A percentile compares a stretch with the other conserved stretches of the same genome.
phyloP scores from a whole-genome alignment of 2,797 vertebrate species.

The Nasua narica region DNA sequence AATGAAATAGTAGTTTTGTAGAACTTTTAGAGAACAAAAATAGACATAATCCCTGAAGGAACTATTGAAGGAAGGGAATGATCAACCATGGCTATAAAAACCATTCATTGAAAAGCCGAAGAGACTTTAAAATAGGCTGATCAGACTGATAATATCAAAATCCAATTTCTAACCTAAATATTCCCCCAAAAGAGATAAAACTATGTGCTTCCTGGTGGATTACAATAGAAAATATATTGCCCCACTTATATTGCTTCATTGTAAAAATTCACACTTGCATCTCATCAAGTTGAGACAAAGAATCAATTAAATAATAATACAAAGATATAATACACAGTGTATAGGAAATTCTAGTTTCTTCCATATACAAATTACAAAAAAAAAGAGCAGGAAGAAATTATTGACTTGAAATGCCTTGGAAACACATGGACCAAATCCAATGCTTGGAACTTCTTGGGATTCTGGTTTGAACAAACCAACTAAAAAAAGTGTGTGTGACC shows the following conservation, averaged over 20 bases:
- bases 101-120: background rate
- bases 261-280: background rate
- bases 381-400: background rate
- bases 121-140: background rate
- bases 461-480: background rate
- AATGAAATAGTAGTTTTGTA: slow-evolving; percentile 69
- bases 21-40: slow-evolving; percentile 70
- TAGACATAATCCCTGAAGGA: slow-evolving; percentile 64
- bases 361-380: background rate
- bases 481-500: background rate
- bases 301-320: background rate
- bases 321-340: background rate
- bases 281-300: background rate
- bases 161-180: background rate
- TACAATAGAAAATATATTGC: background rate
- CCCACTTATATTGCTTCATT: background rate
- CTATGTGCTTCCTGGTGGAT: background rate
- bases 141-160: background rate
- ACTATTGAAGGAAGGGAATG: background rate
- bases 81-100: background rate
- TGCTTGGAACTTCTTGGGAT: background rate
- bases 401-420: background rate
- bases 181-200: background rate
- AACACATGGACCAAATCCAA: background rate
- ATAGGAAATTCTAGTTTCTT: background rate